These are phyloP conservation scores for Andrena chrysosceles DNA, from an alignment of 2,888 invertebrate genomes.

Conservation along the genomic window DNA sequence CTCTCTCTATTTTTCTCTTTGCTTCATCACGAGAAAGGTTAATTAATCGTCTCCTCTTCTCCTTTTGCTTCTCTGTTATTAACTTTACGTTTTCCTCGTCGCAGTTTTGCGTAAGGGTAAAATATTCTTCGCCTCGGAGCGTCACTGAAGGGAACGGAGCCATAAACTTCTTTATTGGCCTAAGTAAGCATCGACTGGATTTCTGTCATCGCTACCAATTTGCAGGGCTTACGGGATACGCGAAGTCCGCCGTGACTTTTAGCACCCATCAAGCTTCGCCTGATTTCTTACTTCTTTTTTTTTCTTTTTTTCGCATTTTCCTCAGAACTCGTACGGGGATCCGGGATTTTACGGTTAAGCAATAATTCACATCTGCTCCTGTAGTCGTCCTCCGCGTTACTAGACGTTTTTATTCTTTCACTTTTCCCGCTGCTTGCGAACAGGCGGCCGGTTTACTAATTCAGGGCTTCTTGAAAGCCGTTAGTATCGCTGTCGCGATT, in stretches of 20 bases:
- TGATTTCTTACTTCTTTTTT: not conserved
- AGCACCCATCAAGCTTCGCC: not conserved
- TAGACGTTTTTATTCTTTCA: not conserved
- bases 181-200: not conserved
- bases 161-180: conserved; percentile 7
- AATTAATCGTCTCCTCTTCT: conserved; percentile 52
- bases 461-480: conserved; percentile 30
- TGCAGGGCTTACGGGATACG: conserved; percentile 3
- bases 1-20: conserved; percentile 14
- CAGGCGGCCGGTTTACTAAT: conserved; percentile 20
- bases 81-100: not conserved
- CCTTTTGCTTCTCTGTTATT: not conserved
- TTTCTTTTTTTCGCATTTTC: too few species aligned
- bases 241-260: conserved; percentile 12
- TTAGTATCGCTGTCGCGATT: conserved; percentile 6
- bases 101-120: not conserved
- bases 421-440: not conserved
- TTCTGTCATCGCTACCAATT: conserved; percentile 3
- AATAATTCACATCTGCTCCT: conserved; percentile 25
- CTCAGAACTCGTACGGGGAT: not conserved
- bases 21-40: conserved; percentile 37
- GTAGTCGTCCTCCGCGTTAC: not conserved
- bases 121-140: not conserved
- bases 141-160: not conserved
- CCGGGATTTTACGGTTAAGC: conserved; percentile 2